Conservation (phyloP, 1,140 invertebrate species). For the Neuroterus valhalla region DNA sequence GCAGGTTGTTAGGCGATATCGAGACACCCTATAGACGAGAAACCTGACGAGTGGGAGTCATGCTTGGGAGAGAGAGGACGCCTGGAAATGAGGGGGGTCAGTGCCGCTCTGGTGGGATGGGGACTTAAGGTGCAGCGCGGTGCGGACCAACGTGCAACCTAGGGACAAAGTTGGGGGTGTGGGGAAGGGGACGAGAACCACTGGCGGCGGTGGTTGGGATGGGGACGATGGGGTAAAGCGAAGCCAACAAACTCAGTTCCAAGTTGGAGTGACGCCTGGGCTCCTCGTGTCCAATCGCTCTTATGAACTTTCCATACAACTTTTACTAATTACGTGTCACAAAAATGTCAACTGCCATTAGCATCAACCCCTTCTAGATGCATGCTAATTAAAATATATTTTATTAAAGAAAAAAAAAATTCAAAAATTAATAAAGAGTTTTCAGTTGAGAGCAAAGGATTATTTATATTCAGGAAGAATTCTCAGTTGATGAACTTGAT, state of each 20-base stretch:
- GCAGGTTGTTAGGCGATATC: constrained; percentile 48
- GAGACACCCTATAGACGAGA: constrained; percentile 56
- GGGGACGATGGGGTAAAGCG: constrained; percentile 54
- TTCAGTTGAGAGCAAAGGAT: too few relatives aligned
- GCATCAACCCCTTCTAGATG: not conserved
- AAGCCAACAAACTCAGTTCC: constrained; percentile 73
- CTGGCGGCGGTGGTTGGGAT: constrained; percentile 47
- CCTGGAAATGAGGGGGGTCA: constrained; percentile 35
- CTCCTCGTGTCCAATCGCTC: constrained; percentile 48
- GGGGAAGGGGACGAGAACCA: constrained; percentile 24
- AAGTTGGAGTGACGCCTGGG: constrained; percentile 63
- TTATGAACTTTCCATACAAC: not conserved
- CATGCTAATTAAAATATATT: not conserved
- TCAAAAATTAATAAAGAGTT: too few relatives aligned
- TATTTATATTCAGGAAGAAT: too few relatives aligned
- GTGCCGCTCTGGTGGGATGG: constrained; percentile 35
- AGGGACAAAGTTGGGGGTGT: constrained; percentile 2
- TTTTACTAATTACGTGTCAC: constrained; percentile 6
- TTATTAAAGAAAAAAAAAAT: not conserved
- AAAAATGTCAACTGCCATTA: not conserved
- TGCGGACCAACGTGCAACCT: not conserved
- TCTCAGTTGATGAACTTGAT: too few relatives aligned
- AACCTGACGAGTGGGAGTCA: constrained; percentile 42
- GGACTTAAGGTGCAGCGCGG: not conserved
- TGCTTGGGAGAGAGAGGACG: constrained; percentile 48